These are phyloP conservation scores for Drosophila bocqueti DNA, from an alignment of 1,140 invertebrate species.

Conservation along the genomic window DNA sequence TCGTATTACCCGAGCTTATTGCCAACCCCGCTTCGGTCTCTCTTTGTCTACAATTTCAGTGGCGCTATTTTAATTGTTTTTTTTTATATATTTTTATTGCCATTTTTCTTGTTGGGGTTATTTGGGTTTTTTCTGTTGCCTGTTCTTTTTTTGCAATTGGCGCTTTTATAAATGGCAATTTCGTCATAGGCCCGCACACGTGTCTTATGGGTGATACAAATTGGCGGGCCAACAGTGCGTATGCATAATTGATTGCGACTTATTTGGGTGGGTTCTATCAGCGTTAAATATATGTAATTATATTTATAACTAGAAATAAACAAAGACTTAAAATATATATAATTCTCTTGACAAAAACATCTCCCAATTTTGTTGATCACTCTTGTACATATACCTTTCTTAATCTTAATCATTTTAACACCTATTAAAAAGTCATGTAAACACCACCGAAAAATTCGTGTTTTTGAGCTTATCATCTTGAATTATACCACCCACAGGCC, in stretches of 20 bases:
- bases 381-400: not conserved
- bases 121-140: constrained; percentile 17
- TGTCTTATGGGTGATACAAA: constrained; percentile 23
- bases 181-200: constrained; percentile 38
- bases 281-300: not conserved
- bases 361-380: not conserved
- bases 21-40: constrained; percentile 8
- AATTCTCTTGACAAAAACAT: not conserved
- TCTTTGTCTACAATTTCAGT: constrained; percentile 40
- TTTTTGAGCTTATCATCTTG: constrained; percentile 9
- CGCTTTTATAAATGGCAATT: constrained; percentile 31
- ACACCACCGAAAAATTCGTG: constrained; percentile 2
- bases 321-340: not conserved
- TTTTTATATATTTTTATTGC: constrained; percentile 15
- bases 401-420: constrained; percentile 17
- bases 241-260: constrained; percentile 43
- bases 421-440: constrained; percentile 20
- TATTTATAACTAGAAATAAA: not conserved
- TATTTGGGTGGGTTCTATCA: constrained; percentile 11
- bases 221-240: constrained; percentile 46
- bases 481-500: constrained; percentile 4
- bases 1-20: constrained; percentile 38
- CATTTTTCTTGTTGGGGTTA: constrained; percentile 19
- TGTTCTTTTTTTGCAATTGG: constrained; percentile 19
- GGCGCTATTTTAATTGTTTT: constrained; percentile 44